Percentiles rank a stretch among this genome's conserved stretches.
Evolutionary conservation across 2,888 invertebrate species (phyloP).

Genomic region (Synanthedon andrenaeformis): DNA sequence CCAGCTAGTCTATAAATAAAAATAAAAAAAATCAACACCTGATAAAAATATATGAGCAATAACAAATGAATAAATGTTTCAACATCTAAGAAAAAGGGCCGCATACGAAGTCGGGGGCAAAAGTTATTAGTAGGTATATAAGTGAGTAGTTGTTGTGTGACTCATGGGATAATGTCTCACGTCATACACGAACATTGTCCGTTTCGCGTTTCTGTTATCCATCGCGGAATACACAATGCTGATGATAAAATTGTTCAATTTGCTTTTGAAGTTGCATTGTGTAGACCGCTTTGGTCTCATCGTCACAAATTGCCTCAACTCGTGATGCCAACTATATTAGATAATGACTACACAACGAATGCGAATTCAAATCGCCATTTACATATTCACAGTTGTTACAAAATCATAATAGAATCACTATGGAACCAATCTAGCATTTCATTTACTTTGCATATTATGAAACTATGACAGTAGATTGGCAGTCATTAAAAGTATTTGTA

Average conservation of each 20-base stretch:
- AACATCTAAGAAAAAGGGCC: no score
- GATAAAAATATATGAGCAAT: no score
- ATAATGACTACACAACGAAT: conserved; percentile 58
- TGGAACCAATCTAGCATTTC: neutral
- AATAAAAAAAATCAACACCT: no score
- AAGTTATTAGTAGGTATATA: no score
- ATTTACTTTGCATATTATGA: neutral
- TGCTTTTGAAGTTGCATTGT: conserved; percentile 30
- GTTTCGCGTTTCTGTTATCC: conserved; percentile 24
- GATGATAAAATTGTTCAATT: conserved; percentile 63
- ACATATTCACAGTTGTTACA: conserved; percentile 5
- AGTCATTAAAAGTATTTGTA: no score
- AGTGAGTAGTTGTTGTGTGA: conserved; percentile 2
- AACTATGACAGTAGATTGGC: no score
- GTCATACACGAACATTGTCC: conserved; percentile 34
- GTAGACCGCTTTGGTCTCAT: conserved; percentile 18
- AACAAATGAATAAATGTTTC: no score
- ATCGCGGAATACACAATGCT: conserved; percentile 32
- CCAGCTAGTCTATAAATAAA: no score
- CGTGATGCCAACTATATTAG: conserved; percentile 50
- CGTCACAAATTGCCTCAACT: conserved; percentile 37
- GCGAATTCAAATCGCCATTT: conserved; percentile 51
- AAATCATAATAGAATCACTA: neutral
- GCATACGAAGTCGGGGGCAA: no score
- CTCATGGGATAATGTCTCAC: conserved; percentile 14